These are phyloP conservation scores for Staurois parvus DNA, from an alignment of 2,797 vertebrate species.

Conservation along the genomic window DNA sequence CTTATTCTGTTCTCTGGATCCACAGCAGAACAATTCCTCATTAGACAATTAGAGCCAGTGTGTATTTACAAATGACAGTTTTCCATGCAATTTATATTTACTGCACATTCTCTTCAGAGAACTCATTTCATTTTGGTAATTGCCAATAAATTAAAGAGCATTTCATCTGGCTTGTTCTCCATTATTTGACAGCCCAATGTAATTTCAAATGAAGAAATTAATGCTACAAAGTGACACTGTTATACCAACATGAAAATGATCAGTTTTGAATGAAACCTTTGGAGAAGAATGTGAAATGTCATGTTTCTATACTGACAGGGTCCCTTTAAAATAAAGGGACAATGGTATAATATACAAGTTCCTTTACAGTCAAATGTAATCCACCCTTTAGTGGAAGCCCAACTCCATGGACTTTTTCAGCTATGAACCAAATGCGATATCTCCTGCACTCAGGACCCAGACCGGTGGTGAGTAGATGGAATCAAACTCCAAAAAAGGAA, in stretches of 20 bases:
- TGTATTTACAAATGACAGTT: slow-evolving; percentile 10
- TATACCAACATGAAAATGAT: not conserved
- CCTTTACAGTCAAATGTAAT: not conserved
- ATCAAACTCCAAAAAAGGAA: too few species aligned
- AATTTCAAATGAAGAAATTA: not conserved
- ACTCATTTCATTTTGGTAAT: slow-evolving; percentile 7
- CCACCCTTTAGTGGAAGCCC: too few species aligned
- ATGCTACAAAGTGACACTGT: not conserved
- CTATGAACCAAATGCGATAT: too few species aligned
- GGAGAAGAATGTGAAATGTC: not conserved
- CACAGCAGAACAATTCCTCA: not conserved
- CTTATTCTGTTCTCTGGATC: not conserved
- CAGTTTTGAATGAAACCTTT: not conserved
- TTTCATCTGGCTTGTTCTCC: not conserved
- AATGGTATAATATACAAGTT: not conserved
- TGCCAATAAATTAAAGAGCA: not conserved
- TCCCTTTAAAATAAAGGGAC: not conserved
- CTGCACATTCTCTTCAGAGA: slow-evolving; percentile 2
- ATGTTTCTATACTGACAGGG: not conserved
- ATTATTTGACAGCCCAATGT: not conserved
- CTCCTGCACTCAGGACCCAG: too few species aligned
- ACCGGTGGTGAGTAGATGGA: too few species aligned
- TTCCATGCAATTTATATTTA: not conserved
- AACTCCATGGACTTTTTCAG: too few species aligned
- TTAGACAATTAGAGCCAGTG: not conserved